Percentiles rank a stretch among this genome's conserved stretches.
Conservation (phyloP, 2,797 vertebrate species). For the Danio choprae region DNA sequence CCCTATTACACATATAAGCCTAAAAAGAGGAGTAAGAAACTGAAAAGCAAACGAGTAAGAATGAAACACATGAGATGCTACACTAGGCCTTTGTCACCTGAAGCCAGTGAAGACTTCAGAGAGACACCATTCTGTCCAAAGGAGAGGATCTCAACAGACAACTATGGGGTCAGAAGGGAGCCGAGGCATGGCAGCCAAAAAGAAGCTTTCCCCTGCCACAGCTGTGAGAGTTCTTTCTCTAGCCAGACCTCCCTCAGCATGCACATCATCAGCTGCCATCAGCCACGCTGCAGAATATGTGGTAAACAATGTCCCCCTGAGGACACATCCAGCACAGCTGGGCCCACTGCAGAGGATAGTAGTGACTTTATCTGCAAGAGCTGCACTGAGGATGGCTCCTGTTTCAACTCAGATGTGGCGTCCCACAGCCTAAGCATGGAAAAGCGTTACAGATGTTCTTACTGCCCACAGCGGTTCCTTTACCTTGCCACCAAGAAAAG, state of each 20-base stretch:
- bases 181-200: conserved; percentile 81
- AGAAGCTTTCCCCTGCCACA: conserved; percentile 85
- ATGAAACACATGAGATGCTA: conserved; percentile 66
- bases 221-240: conserved; percentile 92
- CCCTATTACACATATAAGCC: conserved; percentile 98
- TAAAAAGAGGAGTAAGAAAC: conserved; percentile 93
- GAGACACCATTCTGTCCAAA: conserved; percentile 65
- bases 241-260: conserved; percentile 91
- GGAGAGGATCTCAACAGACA: conserved; percentile 70
- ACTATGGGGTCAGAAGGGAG: conserved; percentile 72
- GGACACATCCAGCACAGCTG: conserved; percentile 82
- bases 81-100: conserved; percentile 60
- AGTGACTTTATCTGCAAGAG: conserved; percentile 91
- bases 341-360: conserved; percentile 79
- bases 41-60: conserved; percentile 84
- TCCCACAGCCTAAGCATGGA: conserved; percentile 89
- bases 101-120: conserved; percentile 59
- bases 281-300: conserved; percentile 92
- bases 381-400: conserved; percentile 92
- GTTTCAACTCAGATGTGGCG: conserved; percentile 85
- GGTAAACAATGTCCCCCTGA: conserved; percentile 91
- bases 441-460: conserved; percentile 94
- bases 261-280: conserved; percentile 90
- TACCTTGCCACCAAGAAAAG: conserved; percentile 97
- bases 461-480: conserved; percentile 95